phyloP scores from a whole-genome alignment of 1,140 invertebrate genomes.

The Drosophila varians region DNA sequence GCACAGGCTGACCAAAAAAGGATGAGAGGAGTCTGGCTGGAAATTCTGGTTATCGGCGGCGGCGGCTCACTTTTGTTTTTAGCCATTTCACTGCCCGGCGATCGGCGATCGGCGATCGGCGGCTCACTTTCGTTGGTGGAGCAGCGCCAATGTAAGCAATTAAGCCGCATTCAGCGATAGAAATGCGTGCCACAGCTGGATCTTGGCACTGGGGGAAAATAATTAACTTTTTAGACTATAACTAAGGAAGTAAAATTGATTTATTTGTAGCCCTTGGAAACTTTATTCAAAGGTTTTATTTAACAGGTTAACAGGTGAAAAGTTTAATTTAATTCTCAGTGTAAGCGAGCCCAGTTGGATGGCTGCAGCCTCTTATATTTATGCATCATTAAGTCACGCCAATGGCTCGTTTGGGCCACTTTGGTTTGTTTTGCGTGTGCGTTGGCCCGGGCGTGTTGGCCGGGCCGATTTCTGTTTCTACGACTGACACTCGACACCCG shows the following conservation, averaged over 20 bases:
- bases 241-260: background rate
- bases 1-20: conserved; percentile 43
- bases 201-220: conserved; percentile 1
- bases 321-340: background rate
- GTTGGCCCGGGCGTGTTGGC: conserved; percentile 23
- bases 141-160: conserved; percentile 26
- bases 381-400: conserved; percentile 78
- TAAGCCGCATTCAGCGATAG: conserved; percentile 26
- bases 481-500: conserved; percentile 18
- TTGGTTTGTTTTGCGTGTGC: conserved; percentile 34
- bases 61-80: conserved; percentile 29
- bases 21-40: conserved; percentile 49
- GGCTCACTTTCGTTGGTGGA: conserved; percentile 36
- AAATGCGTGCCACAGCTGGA: conserved; percentile 20
- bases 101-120: background rate
- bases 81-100: conserved; percentile 10
- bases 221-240: no score
- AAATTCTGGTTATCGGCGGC: conserved; percentile 68
- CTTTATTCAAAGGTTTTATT: no score
- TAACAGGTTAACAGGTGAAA: no score
- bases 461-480: conserved; percentile 32
- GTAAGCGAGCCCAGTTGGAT: conserved; percentile 15
- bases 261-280: no score
- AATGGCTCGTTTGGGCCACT: conserved; percentile 69
- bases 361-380: conserved; percentile 49